These are phyloP conservation scores for Cepaea hortensis DNA, from an alignment of 2,888 invertebrate genomes.

Conservation along the genomic window DNA sequence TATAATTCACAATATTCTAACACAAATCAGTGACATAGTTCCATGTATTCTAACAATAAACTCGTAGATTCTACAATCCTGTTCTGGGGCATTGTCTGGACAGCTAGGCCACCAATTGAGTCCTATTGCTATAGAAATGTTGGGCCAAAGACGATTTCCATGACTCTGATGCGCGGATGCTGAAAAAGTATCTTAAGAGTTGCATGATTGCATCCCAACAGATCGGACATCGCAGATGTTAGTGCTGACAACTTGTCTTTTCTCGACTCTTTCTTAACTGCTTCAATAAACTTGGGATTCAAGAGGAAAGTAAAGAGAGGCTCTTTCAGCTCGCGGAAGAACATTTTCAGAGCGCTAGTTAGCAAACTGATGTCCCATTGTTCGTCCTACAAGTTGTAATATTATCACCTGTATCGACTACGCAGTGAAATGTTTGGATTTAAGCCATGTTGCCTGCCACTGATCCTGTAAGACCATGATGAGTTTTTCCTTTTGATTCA, in stretches of 20 bases:
- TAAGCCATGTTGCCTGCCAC: constrained; percentile 95
- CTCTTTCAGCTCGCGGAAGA: constrained; percentile 94
- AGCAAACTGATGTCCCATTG: constrained; percentile 92
- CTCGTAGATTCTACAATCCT: constrained; percentile 86
- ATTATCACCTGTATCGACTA: constrained; percentile 81
- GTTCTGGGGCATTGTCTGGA: constrained; percentile 86
- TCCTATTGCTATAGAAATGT: constrained; percentile 88
- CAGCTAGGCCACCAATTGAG: constrained; percentile 79
- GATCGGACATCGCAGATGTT: constrained; percentile 80
- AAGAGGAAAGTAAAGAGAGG: constrained; percentile 86
- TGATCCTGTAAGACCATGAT: constrained; percentile 93
- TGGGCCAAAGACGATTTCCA: constrained; percentile 92
- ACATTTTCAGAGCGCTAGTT: constrained; percentile 93
- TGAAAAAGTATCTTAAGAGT: constrained; percentile 87
- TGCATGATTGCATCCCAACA: constrained; percentile 87
- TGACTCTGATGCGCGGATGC: constrained; percentile 87
- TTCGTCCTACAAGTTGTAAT: constrained; percentile 80
- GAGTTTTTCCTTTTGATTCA: constrained; percentile 79
- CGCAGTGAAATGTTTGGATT: constrained; percentile 90
- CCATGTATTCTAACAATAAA: constrained; percentile 77
- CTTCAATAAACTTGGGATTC: constrained; percentile 83
- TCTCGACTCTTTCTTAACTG: constrained; percentile 78
- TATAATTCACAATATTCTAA: background rate
- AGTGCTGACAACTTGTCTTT: constrained; percentile 63
- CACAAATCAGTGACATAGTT: constrained; percentile 40